Base-by-base conservation (phyloP, 2,113 vertebrate genomes). In the Anolis sagrei region DNA sequence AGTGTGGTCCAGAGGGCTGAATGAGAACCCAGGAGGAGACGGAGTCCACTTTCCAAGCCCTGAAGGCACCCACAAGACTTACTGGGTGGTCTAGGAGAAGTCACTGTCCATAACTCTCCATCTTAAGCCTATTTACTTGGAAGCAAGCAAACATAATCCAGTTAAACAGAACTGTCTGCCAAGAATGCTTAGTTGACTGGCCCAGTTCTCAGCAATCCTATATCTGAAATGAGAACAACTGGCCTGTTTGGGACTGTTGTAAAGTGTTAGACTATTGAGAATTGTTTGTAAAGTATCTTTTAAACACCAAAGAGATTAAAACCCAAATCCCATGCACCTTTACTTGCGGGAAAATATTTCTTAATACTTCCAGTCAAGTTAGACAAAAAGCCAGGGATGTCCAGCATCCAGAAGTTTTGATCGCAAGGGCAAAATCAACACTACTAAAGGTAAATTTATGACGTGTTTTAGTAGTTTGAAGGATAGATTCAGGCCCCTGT, bases 61-160 rank as follows among this genome's bases (percentile, higher is more conserved):
- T 66, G 29, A 73, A n/a, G 44, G 70, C 58, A 81, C 70, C 44
- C n/a, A 86, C 69, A 74, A 36, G 21, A 54, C 79, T 73, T 70
- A 10, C n/a, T 86, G 78, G 70, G 78, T 86, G 78, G 78, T 44
- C 58, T 69, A 21, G 70, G 39, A 61, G 62, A 76, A 84, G 51
- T 21, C 39, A 49, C 39, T 64, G 32, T 54, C 70, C 80, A 62
- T 64, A 61, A 48, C 3, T 2, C 39, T 76, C 58, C 73, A 76
- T 48, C 73, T 29, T 32, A 61, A 78, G 13, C 18, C 44, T 34
- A 80, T 23, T 44, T 29, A 80, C n/a, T 49, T 86, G 29, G n/a
- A 74, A 85, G 36, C 7, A 39, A 39, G 25, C 54, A 78, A 76
- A 29, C 6, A 16, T 7, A 27, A 7, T n/a, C 34, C 34, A 62